Evolutionary conservation across 2,113 vertebrate genomes (phyloP).

Genomic region (Trogon surrucura): DNA sequence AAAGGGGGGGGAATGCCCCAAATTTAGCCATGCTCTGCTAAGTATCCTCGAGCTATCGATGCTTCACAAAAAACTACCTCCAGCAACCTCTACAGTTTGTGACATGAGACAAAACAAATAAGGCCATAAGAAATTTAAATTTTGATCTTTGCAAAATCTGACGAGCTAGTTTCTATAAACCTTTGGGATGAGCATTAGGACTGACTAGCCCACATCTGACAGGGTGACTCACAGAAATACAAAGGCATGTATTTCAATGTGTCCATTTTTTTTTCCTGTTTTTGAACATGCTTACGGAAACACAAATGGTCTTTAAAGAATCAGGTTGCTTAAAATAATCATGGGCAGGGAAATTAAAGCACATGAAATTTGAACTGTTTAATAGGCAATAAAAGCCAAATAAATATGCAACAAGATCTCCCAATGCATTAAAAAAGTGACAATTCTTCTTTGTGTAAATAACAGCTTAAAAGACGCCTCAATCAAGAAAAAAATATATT

Average conservation of each 20-base stretch:
- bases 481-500: conserved; percentile 39
- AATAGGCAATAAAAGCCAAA: conserved; percentile 33
- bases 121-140: neutral
- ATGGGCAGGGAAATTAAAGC: neutral
- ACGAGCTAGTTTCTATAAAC: neutral
- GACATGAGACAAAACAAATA: neutral
- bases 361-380: conserved; percentile 5
- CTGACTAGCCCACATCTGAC: neutral
- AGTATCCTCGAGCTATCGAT: neutral
- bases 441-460: neutral
- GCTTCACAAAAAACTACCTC: neutral
- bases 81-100: neutral
- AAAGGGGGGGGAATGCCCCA: neutral
- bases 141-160: neutral
- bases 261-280: neutral
- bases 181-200: neutral
- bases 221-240: neutral
- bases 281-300: neutral
- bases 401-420: neutral
- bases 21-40: neutral
- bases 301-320: neutral
- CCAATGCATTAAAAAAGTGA: neutral
- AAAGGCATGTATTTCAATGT: neutral
- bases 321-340: conserved; percentile 1
- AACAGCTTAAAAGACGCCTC: conserved; percentile 30